Conservation (phyloP, 2,888 invertebrate genomes). For the Nemotelus nigrinus region DNA sequence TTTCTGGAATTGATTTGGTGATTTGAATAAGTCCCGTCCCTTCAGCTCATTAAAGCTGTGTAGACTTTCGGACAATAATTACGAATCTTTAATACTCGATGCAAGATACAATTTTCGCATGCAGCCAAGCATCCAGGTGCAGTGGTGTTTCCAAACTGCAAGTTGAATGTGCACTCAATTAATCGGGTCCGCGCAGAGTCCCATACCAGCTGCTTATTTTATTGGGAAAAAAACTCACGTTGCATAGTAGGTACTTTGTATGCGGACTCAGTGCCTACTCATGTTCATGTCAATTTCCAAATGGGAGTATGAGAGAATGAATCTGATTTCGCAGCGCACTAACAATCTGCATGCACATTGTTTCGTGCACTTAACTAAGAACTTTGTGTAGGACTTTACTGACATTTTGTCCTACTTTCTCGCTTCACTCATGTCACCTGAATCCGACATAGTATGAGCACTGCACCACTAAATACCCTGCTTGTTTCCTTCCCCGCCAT, state of each 20-base stretch:
- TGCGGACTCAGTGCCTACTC: no score
- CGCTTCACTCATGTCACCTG: background rate
- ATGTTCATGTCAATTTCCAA: no score
- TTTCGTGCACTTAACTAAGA: constrained; percentile 1
- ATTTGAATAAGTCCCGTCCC: no score
- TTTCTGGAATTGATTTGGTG: no score
- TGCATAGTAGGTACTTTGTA: background rate
- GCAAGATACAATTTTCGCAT: no score
- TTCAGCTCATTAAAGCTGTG: no score
- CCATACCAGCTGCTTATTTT: background rate
- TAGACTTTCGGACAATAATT: no score
- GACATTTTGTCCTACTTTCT: constrained; percentile 17
- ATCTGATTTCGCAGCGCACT: background rate
- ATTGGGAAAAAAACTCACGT: background rate
- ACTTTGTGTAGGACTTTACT: constrained; percentile 14
- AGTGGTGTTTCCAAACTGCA: background rate
- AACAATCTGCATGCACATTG: background rate
- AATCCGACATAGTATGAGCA: background rate
- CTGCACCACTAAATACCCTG: background rate
- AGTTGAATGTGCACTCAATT: constrained; percentile 2
- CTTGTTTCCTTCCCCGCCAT: background rate
- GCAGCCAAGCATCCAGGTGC: no score
- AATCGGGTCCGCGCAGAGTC: background rate
- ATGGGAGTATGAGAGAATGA: background rate
- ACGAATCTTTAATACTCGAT: no score